A percentile compares a stretch with the other conserved stretches of the same genome.
Conservation (phyloP, 2,797 vertebrate species). For the Pseudotriccus pelzelni region DNA sequence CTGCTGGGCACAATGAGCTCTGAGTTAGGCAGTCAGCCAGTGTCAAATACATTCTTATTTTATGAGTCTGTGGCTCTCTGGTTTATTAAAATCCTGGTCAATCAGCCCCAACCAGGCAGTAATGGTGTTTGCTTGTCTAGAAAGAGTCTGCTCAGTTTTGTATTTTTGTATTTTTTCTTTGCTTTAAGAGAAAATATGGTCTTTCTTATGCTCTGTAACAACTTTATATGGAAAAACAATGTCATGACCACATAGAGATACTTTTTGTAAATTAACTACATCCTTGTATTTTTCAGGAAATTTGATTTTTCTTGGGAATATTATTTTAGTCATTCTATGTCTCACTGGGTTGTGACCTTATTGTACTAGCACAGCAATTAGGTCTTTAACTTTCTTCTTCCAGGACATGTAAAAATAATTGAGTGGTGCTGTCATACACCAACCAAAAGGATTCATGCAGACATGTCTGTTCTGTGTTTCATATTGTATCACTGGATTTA, state of each 20-base stretch:
- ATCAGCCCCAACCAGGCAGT: neutral
- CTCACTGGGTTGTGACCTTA: conserved; percentile 2
- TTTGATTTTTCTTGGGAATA: conserved; percentile 33
- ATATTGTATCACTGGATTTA: neutral
- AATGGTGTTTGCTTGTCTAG: neutral
- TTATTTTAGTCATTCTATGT: neutral
- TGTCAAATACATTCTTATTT: neutral
- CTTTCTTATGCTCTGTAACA: neutral
- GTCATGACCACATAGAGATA: neutral
- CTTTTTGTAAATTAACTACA: neutral
- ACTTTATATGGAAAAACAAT: neutral
- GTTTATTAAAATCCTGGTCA: neutral
- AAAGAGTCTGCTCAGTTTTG: neutral
- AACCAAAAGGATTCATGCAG: neutral
- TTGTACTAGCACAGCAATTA: neutral
- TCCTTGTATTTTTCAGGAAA: conserved; percentile 34
- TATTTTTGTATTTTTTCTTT: neutral
- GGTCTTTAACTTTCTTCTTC: conserved; percentile 12
- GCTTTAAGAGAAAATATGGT: neutral
- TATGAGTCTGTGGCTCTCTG: neutral
- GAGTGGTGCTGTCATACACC: neutral
- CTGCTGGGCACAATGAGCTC: neutral
- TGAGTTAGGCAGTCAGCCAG: neutral
- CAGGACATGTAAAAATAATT: conserved; percentile 7
- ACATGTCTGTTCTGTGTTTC: neutral